Evolutionary conservation across 2,888 invertebrate genomes (phyloP).

Genomic region (Calameuta filiformis): DNA sequence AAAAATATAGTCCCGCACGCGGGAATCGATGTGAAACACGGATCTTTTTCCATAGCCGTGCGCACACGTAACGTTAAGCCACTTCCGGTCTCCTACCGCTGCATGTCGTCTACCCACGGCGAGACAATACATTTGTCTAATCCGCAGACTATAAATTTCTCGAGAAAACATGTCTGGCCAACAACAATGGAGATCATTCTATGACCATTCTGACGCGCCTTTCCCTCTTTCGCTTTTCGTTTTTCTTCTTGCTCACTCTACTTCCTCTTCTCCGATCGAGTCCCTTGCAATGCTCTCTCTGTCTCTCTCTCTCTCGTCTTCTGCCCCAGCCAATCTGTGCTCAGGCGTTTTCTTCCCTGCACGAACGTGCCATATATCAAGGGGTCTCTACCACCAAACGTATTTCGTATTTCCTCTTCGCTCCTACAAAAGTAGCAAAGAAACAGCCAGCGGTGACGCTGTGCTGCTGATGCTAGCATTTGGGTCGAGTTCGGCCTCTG

Average conservation of each 20-base stretch:
- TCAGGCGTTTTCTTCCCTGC: no score
- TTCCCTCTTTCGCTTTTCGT: constrained; percentile 14
- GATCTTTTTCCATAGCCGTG: neutral
- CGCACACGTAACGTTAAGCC: neutral
- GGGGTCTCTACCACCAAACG: constrained; percentile 14
- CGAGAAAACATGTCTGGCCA: constrained; percentile 13
- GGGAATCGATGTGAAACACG: neutral
- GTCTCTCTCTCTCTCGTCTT: neutral
- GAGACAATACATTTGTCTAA: constrained; percentile 3
- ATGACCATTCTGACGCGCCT: constrained; percentile 6
- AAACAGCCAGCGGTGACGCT: neutral
- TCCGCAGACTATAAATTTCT: neutral
- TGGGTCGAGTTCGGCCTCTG: no score
- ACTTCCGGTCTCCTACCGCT: neutral
- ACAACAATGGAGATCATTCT: constrained; percentile 26
- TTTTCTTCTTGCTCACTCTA: constrained; percentile 11
- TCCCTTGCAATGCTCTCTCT: neutral
- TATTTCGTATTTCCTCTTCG: constrained; percentile 18
- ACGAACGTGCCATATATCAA: constrained; percentile 14
- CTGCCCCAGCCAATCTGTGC: no score
- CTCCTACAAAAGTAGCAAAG: constrained; percentile 16
- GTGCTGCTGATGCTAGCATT: no score
- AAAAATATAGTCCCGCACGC: neutral
- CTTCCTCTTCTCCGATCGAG: neutral
- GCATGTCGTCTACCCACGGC: neutral